These are phyloP conservation scores for Sturnus vulgaris DNA, from an alignment of 2,113 vertebrate species.

Conservation along the genomic window DNA sequence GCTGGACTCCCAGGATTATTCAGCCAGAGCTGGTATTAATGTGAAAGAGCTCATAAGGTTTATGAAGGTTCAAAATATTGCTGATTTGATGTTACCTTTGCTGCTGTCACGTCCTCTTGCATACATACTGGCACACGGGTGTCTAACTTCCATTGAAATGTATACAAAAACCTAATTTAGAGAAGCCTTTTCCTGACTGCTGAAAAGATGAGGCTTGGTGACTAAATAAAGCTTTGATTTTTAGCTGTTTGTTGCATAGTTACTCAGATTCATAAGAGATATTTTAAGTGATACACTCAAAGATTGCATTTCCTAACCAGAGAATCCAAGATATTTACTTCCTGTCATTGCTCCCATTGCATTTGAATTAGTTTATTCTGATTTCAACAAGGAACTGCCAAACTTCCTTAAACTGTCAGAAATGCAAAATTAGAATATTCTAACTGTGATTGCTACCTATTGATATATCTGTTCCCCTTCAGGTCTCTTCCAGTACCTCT, in stretches of 20 bases:
- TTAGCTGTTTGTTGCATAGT: neutral
- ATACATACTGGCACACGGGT: neutral
- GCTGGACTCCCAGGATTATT: neutral
- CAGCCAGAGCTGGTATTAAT: neutral
- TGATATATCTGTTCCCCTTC: neutral
- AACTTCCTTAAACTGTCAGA: neutral
- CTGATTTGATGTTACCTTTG: neutral
- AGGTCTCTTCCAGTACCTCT: neutral
- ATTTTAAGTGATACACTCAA: neutral
- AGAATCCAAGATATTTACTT: neutral
- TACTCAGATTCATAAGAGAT: neutral
- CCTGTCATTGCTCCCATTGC: neutral
- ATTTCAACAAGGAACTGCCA: neutral
- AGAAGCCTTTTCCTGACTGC: neutral
- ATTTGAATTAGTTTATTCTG: slow-evolving; percentile 10
- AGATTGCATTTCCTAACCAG: neutral
- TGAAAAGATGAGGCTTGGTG: slow-evolving; percentile 12
- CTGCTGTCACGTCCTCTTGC: neutral
- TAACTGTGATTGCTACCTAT: neutral
- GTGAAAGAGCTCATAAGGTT: neutral
- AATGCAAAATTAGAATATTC: neutral
- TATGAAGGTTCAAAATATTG: neutral
- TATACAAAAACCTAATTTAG: slow-evolving; percentile 8
- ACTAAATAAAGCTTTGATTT: slow-evolving; percentile 28
- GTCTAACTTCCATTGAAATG: neutral